Evolutionary conservation across 2,888 invertebrate genomes (phyloP), one percentile per base, ranked within the genome.

Genomic region (Calameuta pallipes): DNA sequence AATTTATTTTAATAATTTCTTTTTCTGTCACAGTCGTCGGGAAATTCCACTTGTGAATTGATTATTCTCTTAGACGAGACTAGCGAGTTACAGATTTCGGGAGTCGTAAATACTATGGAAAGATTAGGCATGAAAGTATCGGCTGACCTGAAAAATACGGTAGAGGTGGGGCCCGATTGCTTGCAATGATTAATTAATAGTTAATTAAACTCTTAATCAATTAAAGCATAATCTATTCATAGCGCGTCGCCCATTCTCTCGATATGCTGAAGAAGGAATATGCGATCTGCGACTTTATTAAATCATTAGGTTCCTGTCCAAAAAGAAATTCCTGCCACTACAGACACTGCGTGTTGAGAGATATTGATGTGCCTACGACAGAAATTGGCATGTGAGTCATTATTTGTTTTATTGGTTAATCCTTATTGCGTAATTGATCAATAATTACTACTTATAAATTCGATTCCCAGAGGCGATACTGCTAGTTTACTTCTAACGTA

Each of bases 271-370:
- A 94, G 82, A 88, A 91, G 15, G 82, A 85, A 11, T 93, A 93
- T 36, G 92, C 93, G 0, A 86, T 96, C 15, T 96, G 96, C 86
- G 91, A 93, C 31, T 93, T 92, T 78, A 85, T 96, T 4, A 93
- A 96, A 80, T 92, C 94, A 37, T 94, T 95, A 83, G 96, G 96
- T 9, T 91, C 92, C 77, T 97, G 96, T 87, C 92, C 92, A 3
- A 92, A 94, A 81, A 89, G 90, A 75, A 92, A 92, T 86, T 91
- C 92, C 73, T 96, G 96, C 84, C 82, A 89, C 31, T 92, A 93
- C 75, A 93, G 96, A 41, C 97, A 97, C 89, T 91, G 91, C 0
- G 83, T 94, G 9, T 90, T 96, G 15, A 91, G 93, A 79, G 90
- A 93, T 11, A 91, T 92, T 34, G 93, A 95, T 82, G 92, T 93